Conservation (phyloP, 2,113 vertebrate genomes). For the Corapipo altera region DNA sequence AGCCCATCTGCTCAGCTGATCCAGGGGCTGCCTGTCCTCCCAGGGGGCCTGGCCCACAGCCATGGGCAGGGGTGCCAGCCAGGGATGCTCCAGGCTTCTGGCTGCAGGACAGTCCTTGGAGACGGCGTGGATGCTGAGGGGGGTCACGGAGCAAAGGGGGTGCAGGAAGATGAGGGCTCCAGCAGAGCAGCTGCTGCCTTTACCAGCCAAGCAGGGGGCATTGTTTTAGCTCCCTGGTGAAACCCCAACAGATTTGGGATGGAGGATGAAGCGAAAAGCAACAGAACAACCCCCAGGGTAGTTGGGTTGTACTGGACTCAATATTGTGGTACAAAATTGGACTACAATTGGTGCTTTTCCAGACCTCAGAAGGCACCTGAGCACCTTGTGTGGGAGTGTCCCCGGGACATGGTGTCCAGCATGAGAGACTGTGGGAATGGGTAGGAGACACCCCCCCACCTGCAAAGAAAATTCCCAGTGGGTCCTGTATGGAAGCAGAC, state of each 20-base stretch:
- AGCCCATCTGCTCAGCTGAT: constrained; percentile 4
- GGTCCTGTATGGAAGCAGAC: not conserved
- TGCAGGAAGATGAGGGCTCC: not conserved
- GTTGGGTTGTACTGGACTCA: not conserved
- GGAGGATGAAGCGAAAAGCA: not conserved
- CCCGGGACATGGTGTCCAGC: not conserved
- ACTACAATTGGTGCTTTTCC: not conserved
- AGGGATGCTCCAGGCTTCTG: not conserved
- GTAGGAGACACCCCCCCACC: not conserved
- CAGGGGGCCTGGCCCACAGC: not conserved
- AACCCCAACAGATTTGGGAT: not conserved
- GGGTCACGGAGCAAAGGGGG: not conserved
- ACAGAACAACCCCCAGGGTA: not conserved
- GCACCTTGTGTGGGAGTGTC: not conserved
- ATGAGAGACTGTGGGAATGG: not conserved
- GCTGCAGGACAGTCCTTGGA: not conserved
- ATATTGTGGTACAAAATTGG: not conserved
- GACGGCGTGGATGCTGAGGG: fast-evolving
- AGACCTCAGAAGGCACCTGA: not conserved
- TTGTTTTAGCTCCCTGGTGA: not conserved
- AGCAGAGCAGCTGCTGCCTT: not conserved
- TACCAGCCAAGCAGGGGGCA: not conserved
- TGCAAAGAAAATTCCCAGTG: not conserved
- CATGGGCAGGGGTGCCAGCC: not conserved
- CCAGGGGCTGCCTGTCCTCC: not conserved